phyloP scores from a whole-genome alignment of 2,113 vertebrate genomes.

The Sisor rabdophorus region DNA sequence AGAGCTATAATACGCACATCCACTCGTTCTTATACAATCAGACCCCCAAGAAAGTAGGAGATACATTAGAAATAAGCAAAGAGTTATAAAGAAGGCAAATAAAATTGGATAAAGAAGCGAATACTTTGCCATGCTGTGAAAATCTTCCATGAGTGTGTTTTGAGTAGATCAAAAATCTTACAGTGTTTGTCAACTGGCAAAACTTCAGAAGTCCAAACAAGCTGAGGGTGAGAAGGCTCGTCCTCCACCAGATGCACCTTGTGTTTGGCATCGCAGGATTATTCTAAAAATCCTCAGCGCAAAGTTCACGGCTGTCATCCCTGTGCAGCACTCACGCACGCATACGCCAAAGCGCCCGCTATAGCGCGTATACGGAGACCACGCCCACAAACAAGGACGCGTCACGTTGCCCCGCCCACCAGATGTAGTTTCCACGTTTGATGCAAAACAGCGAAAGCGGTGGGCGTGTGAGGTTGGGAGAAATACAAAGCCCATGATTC shows the following conservation, averaged over 20 bases:
- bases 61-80: neutral
- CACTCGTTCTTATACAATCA: neutral
- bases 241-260: slow-evolving; percentile 16
- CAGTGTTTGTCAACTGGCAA: slow-evolving; percentile 56
- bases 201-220: slow-evolving; percentile 51
- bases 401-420: slow-evolving; percentile 23
- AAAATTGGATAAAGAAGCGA: neutral
- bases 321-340: neutral
- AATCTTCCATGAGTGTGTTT: too few relatives aligned
- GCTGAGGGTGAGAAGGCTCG: slow-evolving; percentile 39
- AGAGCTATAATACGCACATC: neutral
- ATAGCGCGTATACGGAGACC: slow-evolving; percentile 23
- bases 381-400: slow-evolving; percentile 39
- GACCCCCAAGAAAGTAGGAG: neutral
- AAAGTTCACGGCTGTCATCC: slow-evolving; percentile 16
- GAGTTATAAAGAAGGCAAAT: too few relatives aligned
- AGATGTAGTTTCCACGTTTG: slow-evolving; percentile 4
- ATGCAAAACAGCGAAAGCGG: too few relatives aligned
- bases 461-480: rapidly evolving
- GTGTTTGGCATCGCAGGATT: slow-evolving; percentile 43
- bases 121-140: neutral
- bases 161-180: neutral
- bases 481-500: slow-evolving; percentile 58
- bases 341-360: slow-evolving; percentile 15
- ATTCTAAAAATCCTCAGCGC: neutral